Percentiles rank a stretch among this genome's conserved stretches.
Conservation (phyloP, 2,888 invertebrate genomes). For the Parascotia fuliginaria region DNA sequence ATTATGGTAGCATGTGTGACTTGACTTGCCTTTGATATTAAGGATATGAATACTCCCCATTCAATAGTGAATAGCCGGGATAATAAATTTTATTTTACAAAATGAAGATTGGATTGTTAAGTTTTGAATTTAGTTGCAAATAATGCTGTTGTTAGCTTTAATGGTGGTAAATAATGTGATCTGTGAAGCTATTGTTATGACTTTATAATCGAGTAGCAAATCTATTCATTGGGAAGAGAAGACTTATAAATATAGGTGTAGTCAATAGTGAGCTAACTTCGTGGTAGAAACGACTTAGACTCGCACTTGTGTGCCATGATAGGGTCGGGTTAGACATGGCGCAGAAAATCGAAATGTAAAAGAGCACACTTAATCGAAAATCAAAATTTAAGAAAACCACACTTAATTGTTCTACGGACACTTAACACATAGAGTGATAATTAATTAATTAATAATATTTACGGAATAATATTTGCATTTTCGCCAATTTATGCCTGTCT, state of each 20-base stretch:
- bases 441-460: no score
- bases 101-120: slow-evolving; percentile 41
- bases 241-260: no score
- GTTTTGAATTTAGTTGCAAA: slow-evolving; percentile 33
- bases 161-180: slow-evolving; percentile 21
- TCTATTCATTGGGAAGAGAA: neutral
- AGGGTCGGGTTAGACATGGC: no score
- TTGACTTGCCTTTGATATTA: slow-evolving; percentile 48
- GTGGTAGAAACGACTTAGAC: neutral
- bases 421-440: no score
- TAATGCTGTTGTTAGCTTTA: slow-evolving; percentile 25
- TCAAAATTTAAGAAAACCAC: no score
- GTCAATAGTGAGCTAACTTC: no score
- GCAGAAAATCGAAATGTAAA: no score
- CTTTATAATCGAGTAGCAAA: neutral
- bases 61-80: slow-evolving; percentile 45
- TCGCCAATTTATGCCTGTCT: no score
- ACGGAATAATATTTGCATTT: no score
- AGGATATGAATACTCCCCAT: slow-evolving; percentile 51
- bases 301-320: no score
- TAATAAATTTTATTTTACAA: slow-evolving; percentile 45
- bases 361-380: no score
- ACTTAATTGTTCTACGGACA: no score
- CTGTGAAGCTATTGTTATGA: slow-evolving; percentile 3
- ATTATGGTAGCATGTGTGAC: slow-evolving; percentile 74